Evolutionary conservation across 2,888 invertebrate species (phyloP), one percentile per base, ranked within the genome.

Genomic region (Drosophila longiperda): DNA sequence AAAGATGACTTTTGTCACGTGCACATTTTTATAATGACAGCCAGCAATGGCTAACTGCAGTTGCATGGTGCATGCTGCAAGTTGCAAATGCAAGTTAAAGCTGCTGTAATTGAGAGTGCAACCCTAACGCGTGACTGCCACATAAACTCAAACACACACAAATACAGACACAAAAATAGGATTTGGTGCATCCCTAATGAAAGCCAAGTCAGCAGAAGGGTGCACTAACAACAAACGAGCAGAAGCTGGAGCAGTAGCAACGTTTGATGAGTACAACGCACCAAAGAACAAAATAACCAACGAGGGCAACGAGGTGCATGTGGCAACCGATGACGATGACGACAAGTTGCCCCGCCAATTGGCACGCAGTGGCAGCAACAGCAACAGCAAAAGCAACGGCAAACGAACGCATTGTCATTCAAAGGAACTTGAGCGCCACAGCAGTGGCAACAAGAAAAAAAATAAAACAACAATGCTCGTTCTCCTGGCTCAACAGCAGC

Each of bases 371-470:
- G 33, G 33, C 66, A 42, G 33, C 34, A 50, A 32, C 32, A 50
- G n/a, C 50, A 23, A 23, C 49, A 45, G 20, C 42, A 42, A 42
- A 7, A 42, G 20, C 42, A 29, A 50, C 32, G 9, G 17, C 53
- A 48, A 54, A 54, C 23, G 55, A 66, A 85, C 89, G 87, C 85
- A 89, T 87, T 85, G 85, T 85, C 85, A 85, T 85, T 85, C 89
- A 85, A 85, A 85, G 85, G 85, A 84, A 88, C 84, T 84, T 84
- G 84, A 84, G 82, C 69, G 69, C 63, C 64, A 45, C 52, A 59
- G 64, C 42, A 73, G 69, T 38, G 29, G 9, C 49, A 49, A n/a
- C 12, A 34, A 5, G 34, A 38, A 26, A 50, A 70, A 77, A 60
- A 67, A 65, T 29, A 72, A 71, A 70, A 73, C 52, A 73, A 72